phyloP scores from a whole-genome alignment of 2,888 invertebrate genomes.

The Pyralis farinalis region DNA sequence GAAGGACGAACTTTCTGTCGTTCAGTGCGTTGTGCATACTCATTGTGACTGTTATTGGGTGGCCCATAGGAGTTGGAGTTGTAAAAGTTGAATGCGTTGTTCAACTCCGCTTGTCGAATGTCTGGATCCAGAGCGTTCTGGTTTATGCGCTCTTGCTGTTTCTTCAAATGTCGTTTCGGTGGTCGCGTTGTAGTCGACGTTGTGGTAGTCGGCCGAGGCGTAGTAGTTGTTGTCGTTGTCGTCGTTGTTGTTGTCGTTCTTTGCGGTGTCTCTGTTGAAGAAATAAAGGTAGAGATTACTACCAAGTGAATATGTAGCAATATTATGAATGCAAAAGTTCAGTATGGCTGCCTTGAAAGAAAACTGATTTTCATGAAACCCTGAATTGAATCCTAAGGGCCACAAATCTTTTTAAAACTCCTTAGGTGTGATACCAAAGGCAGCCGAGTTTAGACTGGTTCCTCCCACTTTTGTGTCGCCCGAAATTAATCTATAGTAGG shows the following conservation, averaged over 20 bases:
- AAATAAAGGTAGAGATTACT: slow-evolving; percentile 6
- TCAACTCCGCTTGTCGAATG: slow-evolving; percentile 52
- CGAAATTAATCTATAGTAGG: too few relatives aligned
- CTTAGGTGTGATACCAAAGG: too few relatives aligned
- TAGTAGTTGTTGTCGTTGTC: slow-evolving; percentile 65
- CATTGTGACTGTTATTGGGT: slow-evolving; percentile 54
- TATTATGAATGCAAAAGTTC: too few relatives aligned
- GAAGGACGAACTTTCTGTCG: slow-evolving; percentile 71
- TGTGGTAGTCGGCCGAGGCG: slow-evolving; percentile 48
- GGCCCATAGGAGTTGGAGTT: slow-evolving; percentile 48
- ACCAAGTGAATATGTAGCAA: too few relatives aligned
- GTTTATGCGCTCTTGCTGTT: slow-evolving; percentile 50
- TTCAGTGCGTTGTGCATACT: slow-evolving; percentile 64
- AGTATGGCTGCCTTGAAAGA: neutral
- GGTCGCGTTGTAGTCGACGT: slow-evolving; percentile 49
- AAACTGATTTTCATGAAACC: too few relatives aligned
- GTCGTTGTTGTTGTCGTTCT: slow-evolving; percentile 69
- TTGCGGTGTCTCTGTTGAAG: slow-evolving; percentile 69
- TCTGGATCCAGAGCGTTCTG: slow-evolving; percentile 65
- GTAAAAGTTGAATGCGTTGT: slow-evolving; percentile 62
- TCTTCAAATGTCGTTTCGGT: slow-evolving; percentile 64
- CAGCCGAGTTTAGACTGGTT: too few relatives aligned
- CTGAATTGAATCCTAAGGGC: too few relatives aligned
- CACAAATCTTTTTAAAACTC: too few relatives aligned
- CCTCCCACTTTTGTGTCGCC: too few relatives aligned